Evolutionary conservation across 92 coral and sea anemone species (phyloP).

Genomic region (Diadumene lineata): DNA sequence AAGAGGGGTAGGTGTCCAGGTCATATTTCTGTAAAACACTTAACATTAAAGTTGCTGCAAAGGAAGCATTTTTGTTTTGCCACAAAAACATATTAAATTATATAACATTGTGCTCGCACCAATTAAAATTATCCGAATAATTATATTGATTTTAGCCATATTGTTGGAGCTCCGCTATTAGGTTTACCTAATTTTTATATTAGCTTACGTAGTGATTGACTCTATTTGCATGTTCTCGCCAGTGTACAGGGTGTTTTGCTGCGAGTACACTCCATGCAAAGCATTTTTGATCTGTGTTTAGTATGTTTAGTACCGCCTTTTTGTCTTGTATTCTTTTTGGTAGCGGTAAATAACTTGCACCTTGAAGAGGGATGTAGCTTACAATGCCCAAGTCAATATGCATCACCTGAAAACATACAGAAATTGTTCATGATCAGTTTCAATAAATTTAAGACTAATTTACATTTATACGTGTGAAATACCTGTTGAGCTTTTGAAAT

Average conservation of each 20-base stretch:
- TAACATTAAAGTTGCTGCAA: too few relatives aligned
- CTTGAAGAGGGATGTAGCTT: constrained; percentile 41
- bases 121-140: too few relatives aligned
- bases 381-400: constrained; percentile 31
- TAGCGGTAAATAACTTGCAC: constrained; percentile 40
- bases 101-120: too few relatives aligned
- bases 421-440: neutral
- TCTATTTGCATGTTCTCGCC: constrained; percentile 1
- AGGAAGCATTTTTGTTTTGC: too few relatives aligned
- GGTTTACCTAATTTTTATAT: too few relatives aligned
- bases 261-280: too few relatives aligned
- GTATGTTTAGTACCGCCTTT: constrained; percentile 55
- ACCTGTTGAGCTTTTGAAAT: neutral
- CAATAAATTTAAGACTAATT: too few relatives aligned
- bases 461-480: neutral
- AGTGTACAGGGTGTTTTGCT: constrained; percentile 46
- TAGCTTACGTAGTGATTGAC: constrained; percentile 23
- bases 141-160: too few relatives aligned
- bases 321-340: constrained; percentile 37
- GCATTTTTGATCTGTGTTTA: constrained; percentile 40
- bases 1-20: too few relatives aligned
- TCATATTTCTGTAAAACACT: too few relatives aligned
- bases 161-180: too few relatives aligned
- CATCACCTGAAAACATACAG: neutral
- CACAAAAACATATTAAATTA: too few relatives aligned